Percentiles rank a stretch among this genome's conserved stretches.
phyloP scores from a whole-genome alignment of 2,797 vertebrate species.

The Melanogrammus aeglefinus region DNA sequence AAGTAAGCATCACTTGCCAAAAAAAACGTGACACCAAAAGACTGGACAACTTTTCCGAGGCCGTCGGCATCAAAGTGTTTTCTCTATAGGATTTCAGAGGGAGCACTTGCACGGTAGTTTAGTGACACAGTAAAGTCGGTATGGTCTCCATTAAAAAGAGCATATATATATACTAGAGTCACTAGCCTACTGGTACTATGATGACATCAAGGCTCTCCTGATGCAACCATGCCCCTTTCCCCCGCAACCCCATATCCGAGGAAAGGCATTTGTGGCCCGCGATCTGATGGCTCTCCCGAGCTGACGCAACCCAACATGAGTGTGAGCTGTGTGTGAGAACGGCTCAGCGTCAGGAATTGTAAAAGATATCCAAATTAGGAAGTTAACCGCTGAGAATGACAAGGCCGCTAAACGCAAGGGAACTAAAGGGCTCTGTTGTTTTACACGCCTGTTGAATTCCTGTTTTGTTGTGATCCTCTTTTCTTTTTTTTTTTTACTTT shows the following conservation, averaged over 20 bases:
- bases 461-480: neutral
- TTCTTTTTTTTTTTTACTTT: neutral
- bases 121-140: neutral
- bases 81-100: neutral
- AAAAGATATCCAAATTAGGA: slow-evolving; percentile 36
- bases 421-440: neutral
- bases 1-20: neutral
- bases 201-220: slow-evolving; percentile 52
- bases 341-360: slow-evolving; percentile 27
- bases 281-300: slow-evolving; percentile 69
- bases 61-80: neutral
- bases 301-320: slow-evolving; percentile 56
- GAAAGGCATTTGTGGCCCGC: slow-evolving; percentile 66
- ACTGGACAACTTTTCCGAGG: neutral
- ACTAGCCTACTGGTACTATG: slow-evolving; percentile 15
- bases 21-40: neutral
- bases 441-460: neutral
- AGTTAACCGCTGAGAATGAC: slow-evolving; percentile 14
- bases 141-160: neutral
- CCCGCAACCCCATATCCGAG: slow-evolving; percentile 56
- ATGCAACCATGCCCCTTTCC: slow-evolving; percentile 54
- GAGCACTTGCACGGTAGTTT: neutral
- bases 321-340: neutral
- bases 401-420: neutral
- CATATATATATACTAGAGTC: neutral